phyloP scores from a whole-genome alignment of 2,113 vertebrate genomes.

The Ceratotherium simum region DNA sequence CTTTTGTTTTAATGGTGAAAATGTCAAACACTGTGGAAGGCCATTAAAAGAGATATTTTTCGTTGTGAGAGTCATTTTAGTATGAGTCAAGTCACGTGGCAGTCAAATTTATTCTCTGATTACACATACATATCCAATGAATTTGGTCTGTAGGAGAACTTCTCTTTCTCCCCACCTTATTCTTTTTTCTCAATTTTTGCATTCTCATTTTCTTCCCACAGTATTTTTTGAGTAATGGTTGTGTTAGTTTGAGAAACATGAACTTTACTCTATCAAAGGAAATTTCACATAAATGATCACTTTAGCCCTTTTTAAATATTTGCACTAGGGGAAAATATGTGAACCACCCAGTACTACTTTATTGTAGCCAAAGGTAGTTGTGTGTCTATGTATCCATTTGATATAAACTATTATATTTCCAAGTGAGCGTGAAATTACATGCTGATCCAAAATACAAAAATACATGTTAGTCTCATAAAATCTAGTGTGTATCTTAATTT shows the following conservation, averaged over 20 bases:
- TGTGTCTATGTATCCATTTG: not conserved
- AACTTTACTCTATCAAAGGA: not conserved
- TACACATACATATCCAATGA: not conserved
- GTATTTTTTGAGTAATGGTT: conserved; percentile 2
- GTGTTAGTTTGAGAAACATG: not conserved
- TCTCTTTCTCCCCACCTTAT: not conserved
- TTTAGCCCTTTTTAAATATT: not conserved
- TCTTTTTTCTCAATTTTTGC: not conserved
- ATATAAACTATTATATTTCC: not conserved
- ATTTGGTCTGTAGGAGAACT: not conserved
- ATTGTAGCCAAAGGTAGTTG: not conserved
- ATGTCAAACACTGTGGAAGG: not conserved
- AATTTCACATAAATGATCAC: not conserved
- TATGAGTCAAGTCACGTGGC: not conserved
- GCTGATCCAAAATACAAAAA: not conserved
- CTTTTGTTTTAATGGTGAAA: not conserved
- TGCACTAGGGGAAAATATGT: not conserved
- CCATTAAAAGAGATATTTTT: not conserved
- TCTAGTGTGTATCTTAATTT: not conserved
- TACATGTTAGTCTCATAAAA: not conserved
- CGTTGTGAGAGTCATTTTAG: not conserved
- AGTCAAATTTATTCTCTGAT: conserved; percentile 29
- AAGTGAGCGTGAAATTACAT: not conserved
- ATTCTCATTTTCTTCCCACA: not conserved
- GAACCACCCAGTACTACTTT: not conserved